phyloP scores from a whole-genome alignment of 2,113 vertebrate genomes.

The Pachycephala philippinensis region DNA sequence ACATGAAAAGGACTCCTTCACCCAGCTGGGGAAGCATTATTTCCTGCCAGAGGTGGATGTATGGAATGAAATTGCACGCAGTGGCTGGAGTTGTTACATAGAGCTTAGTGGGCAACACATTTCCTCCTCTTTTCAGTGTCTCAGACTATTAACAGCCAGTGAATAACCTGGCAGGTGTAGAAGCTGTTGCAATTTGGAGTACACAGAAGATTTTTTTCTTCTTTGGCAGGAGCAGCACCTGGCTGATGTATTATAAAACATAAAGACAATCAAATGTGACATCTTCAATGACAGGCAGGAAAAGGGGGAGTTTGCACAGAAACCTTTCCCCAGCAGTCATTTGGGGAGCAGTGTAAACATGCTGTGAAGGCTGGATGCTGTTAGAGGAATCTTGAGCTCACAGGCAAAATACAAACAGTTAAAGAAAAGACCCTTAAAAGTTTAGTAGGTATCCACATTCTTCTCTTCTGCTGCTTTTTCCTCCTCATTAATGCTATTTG shows the following conservation, averaged over 20 bases:
- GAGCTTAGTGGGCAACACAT: neutral
- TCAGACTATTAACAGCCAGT: slow-evolving; percentile 11
- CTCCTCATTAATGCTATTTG: neutral
- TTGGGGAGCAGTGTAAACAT: neutral
- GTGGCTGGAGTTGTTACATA: neutral
- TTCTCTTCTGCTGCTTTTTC: neutral
- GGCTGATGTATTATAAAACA: neutral
- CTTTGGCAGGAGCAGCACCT: neutral
- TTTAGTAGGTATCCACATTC: neutral
- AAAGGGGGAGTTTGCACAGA: neutral
- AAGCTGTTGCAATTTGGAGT: neutral
- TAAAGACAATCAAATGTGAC: neutral
- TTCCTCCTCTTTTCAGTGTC: slow-evolving; percentile 4
- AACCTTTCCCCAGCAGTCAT: neutral
- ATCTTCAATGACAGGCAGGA: neutral
- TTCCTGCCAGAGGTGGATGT: neutral
- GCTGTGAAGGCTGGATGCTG: neutral
- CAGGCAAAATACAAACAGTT: neutral
- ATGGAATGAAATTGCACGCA: neutral
- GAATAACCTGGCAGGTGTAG: neutral
- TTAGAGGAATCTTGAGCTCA: neutral
- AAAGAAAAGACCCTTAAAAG: neutral
- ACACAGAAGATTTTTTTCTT: rapidly evolving
- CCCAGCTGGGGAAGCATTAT: slow-evolving; percentile 32
- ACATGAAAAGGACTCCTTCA: slow-evolving; percentile 7